Evolutionary conservation across 2,113 vertebrate species (phyloP), one percentile per base, ranked within the genome.

Genomic region (Hippocampus mohnikei): DNA sequence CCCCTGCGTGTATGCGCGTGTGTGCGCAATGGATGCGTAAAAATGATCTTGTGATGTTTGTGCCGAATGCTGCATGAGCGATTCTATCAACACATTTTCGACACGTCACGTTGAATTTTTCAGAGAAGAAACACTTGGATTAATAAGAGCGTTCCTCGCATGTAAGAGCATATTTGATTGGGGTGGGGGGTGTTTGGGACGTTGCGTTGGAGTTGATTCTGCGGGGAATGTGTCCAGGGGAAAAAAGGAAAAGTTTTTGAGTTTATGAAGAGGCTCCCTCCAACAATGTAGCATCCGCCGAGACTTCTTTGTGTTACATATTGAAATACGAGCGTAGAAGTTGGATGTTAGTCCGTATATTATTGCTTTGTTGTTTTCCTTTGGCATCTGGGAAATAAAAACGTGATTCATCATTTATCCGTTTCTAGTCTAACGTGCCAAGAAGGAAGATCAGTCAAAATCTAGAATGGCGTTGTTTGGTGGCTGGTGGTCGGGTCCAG

Each of bases 1-100:
- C 3, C 21, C 42, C 18, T 20, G 20, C 25, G 1, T 12, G 66
- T 50, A 50, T 48, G 27, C 64, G 15, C 25, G 46, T 33, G 44
- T 10, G 91, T 91, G 67, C 44, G 61, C 12, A 65, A 23, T 11
- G 27, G 27, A 60, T 16, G 8, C 58, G 2, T 60, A 33, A 33
- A 60, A 27, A 60, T 2, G 16, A 33, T 60, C 16, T 60, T 33
- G 27, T 33, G 15, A 60, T 33, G 27, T 29, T 16, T 18, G 58
- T 12, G 27, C 23, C 15, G 55, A 58, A 58, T 58, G 55, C 23
- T 25, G 12, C 23, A 58, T 12, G 13, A 58, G 25, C 1, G 12
- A 25, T 55, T n/a, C 8, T n/a, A n/a, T 8, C 12, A 20, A 48
- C 46, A 18, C 16, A 2, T 16, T 58, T 58, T 58, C 55, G 1